Conservation (phyloP, 2,888 invertebrate species). For the Agrochola litura region DNA sequence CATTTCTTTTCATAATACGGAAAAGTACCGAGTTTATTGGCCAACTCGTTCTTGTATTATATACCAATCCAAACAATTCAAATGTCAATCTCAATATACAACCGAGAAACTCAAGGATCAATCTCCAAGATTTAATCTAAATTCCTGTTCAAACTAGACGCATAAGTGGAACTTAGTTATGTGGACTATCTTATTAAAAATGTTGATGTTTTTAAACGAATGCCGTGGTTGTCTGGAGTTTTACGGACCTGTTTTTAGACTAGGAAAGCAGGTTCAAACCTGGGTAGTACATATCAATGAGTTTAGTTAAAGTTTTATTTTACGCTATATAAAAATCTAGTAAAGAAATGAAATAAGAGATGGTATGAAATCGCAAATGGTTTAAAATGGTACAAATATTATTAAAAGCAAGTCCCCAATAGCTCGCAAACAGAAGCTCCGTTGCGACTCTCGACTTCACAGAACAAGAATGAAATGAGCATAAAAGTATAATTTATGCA, state of each 20-base stretch:
- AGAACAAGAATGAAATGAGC: background rate
- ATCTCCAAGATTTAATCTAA: constrained; percentile 41
- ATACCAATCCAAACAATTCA: constrained; percentile 41
- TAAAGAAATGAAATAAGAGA: background rate
- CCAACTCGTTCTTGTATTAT: constrained; percentile 43
- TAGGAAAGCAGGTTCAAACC: background rate
- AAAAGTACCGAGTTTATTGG: constrained; percentile 64
- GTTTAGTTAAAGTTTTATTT: background rate
- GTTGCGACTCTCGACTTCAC: background rate
- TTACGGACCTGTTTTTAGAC: background rate
- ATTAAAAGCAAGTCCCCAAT: background rate
- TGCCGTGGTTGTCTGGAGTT: background rate
- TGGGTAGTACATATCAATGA: background rate
- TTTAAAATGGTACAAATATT: background rate
- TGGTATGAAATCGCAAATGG: background rate
- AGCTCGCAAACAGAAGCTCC: background rate
- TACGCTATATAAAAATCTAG: background rate
- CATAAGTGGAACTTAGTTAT: background rate
- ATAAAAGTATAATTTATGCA: background rate
- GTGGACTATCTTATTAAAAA: background rate
- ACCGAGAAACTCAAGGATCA: constrained; percentile 21
- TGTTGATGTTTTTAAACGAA: background rate
- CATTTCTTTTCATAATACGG: constrained; percentile 74
- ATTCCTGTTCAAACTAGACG: constrained; percentile 26
- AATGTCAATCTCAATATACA: constrained; percentile 46